A percentile compares a stretch with the other conserved stretches of the same genome.
Conservation (phyloP, 1,140 invertebrate genomes). For the Monochamus saltuarius region DNA sequence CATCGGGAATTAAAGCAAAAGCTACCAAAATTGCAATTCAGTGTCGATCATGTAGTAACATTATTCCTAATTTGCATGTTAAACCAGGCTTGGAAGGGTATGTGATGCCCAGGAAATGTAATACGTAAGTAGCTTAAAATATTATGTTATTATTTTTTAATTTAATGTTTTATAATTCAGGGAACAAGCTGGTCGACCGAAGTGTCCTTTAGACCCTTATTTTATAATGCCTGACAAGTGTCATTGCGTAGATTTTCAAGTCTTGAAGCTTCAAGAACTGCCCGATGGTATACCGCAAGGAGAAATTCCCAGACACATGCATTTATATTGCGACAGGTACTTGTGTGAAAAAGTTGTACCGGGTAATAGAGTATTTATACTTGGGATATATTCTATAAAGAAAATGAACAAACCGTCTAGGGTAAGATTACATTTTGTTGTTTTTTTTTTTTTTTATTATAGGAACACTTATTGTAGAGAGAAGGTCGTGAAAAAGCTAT, state of each 20-base stretch:
- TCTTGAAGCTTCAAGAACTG: constrained; percentile 91
- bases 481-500: constrained; percentile 80
- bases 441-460: constrained; percentile 6
- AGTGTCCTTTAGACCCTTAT: constrained; percentile 97
- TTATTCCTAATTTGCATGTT: constrained; percentile 86
- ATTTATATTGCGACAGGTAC: constrained; percentile 91
- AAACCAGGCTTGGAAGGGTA: constrained; percentile 97
- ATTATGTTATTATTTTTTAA: neutral
- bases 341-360: constrained; percentile 95
- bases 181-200: constrained; percentile 84
- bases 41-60: constrained; percentile 89
- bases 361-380: constrained; percentile 90
- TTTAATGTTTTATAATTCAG: constrained; percentile 51
- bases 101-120: constrained; percentile 93
- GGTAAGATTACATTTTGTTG: constrained; percentile 41
- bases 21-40: constrained; percentile 94
- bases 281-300: constrained; percentile 97
- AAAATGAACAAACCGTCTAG: constrained; percentile 69
- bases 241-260: constrained; percentile 92
- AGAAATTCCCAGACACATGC: constrained; percentile 96
- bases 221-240: constrained; percentile 98
- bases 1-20: constrained; percentile 92
- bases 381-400: constrained; percentile 97
- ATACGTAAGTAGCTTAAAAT: constrained; percentile 67
- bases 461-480: constrained; percentile 49